These are phyloP conservation scores for Trileptium ribeirensis DNA, from an alignment of 2,888 invertebrate genomes.

Conservation along the genomic window DNA sequence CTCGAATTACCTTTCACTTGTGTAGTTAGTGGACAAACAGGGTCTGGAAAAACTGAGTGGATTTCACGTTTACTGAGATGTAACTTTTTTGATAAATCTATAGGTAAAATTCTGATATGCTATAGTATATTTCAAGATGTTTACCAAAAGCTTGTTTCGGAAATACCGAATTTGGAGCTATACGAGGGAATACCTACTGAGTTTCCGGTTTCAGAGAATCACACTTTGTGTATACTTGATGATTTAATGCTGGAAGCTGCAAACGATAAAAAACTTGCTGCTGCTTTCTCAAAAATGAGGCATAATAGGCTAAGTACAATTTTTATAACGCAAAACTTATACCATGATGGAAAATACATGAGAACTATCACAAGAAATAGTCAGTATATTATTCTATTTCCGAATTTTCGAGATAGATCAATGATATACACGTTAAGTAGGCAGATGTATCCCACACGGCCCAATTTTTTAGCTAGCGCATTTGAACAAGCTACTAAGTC, in stretches of 20 bases:
- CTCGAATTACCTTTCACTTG: neutral
- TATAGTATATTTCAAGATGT: conserved; percentile 2
- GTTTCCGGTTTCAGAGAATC: neutral
- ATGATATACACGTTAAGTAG: neutral
- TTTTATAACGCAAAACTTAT: conserved; percentile 18
- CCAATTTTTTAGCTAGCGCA: conserved; percentile 10
- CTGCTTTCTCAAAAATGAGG: conserved; percentile 7
- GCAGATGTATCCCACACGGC: conserved; percentile 16
- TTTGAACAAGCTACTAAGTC: conserved; percentile 14
- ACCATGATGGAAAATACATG: conserved; percentile 1
- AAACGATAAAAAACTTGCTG: neutral
- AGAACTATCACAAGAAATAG: conserved; percentile 13
- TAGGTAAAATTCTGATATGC: conserved; percentile 6
- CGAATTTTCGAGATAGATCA: conserved; percentile 16
- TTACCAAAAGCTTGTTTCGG: neutral
- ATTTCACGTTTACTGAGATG: neutral
- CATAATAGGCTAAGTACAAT: conserved; percentile 5
- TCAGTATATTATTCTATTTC: conserved; percentile 16
- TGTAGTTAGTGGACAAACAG: neutral
- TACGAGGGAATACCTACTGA: conserved; percentile 16
- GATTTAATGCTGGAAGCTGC: conserved; percentile 19
- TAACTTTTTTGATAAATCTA: neutral
- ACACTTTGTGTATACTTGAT: neutral
- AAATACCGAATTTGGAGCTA: conserved; percentile 11
- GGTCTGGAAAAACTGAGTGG: neutral